Evolutionary conservation across 1,140 invertebrate genomes (phyloP), one percentile per base, ranked within the genome.

Genomic region (Heliconius hermathena): DNA sequence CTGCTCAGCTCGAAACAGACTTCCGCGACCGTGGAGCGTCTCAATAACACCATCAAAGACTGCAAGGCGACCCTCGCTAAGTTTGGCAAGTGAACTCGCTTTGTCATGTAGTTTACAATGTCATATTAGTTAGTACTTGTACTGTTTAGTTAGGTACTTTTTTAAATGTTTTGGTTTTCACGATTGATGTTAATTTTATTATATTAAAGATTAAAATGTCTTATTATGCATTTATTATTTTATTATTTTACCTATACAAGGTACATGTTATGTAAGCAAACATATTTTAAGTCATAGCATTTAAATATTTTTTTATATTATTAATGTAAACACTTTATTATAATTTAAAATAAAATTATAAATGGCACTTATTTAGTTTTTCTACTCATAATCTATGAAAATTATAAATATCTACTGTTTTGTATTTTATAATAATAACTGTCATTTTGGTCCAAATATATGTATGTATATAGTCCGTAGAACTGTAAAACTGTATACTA

Each of bases 11-110:
- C 96, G 76, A 95, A 95, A 60, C 96, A 96, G 80, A 96, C 96
- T 3, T 96, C 97, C 0, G 96, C 97, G 11, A 97, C 97, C 29
- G 97, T 96, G 87, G 97, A 98, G 90, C 95, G 97, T 49, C 93
- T 98, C 5, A 95, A 96, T 82, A 95, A 96, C 84, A 96, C 97
- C 71, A 97, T 98, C 66, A 89, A 94, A 57, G 96, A 97, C 76
- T 96, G 96, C 60, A 96, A 96, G 93, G 94, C 94, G 22, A 95
- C 95, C 6, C 94, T 97, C 81, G 94, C 90, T 0, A 95, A 95
- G 82, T 93, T 92, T 76, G 91, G 91, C 1, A 93, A 94, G 75
- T 81, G 74, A 73, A 3, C 22, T 52, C 41, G 57, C 57, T 11
- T 26, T 46, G 33, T 36, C 0, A 36, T 36, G 1, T 6, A 36